Evolutionary conservation across 2,888 invertebrate species (phyloP).

Genomic region (Oasisia sp.): DNA sequence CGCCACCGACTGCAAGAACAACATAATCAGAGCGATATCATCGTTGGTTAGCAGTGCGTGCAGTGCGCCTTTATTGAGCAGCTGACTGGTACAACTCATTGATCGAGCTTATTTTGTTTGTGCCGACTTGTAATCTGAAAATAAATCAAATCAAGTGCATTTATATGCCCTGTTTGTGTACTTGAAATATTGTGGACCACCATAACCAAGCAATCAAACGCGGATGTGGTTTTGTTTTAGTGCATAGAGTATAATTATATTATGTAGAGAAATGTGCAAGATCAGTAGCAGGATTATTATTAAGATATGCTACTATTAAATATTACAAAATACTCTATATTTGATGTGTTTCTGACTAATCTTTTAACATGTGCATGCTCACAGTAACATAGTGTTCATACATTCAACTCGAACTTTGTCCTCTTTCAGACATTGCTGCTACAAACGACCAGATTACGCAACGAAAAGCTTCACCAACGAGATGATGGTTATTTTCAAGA

Average conservation of each 20-base stretch:
- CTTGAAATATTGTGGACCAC: not conserved
- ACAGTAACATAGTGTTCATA: too few species aligned
- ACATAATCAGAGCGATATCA: not conserved
- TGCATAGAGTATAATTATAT: not conserved
- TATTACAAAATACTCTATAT: not conserved
- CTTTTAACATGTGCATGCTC: too few species aligned
- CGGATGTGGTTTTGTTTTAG: not conserved
- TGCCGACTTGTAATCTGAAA: not conserved
- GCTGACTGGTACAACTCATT: not conserved
- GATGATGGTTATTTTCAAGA: slow-evolving; percentile 40
- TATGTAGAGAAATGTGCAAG: not conserved
- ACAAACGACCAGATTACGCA: slow-evolving; percentile 27
- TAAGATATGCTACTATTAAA: not conserved
- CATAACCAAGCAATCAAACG: not conserved
- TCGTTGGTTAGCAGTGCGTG: not conserved
- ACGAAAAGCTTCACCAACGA: slow-evolving; percentile 34
- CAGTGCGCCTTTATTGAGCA: not conserved
- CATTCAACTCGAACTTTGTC: not conserved
- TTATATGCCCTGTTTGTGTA: not conserved
- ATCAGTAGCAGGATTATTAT: not conserved
- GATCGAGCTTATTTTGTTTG: not conserved
- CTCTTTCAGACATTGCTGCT: slow-evolving; percentile 41
- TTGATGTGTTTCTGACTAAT: too few species aligned
- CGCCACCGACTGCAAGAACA: not conserved
- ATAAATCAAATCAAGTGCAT: not conserved